phyloP scores from a whole-genome alignment of 2,888 invertebrate genomes.

The Gastracanthus pulcherrimus region DNA sequence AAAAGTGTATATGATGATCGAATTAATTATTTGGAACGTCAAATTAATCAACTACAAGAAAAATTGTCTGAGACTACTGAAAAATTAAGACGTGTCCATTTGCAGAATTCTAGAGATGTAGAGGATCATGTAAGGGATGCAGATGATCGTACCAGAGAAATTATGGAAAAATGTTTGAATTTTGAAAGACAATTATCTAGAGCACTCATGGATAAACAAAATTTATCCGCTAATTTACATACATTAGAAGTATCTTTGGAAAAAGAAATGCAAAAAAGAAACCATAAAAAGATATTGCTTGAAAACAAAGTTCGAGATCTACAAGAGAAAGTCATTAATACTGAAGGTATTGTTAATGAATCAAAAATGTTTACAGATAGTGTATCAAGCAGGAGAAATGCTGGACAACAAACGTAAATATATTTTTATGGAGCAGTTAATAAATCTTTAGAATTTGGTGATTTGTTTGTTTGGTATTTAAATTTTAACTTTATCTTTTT shows the following conservation, averaged over 20 bases:
- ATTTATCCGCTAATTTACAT: slow-evolving; percentile 80
- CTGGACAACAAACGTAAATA: slow-evolving; percentile 51
- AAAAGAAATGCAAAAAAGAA: slow-evolving; percentile 80
- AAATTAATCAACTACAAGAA: slow-evolving; percentile 66
- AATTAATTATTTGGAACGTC: slow-evolving; percentile 64
- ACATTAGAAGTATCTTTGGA: slow-evolving; percentile 80
- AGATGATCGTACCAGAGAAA: slow-evolving; percentile 68
- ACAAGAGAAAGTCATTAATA: slow-evolving; percentile 68
- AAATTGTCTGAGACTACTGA: slow-evolving; percentile 64
- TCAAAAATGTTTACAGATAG: slow-evolving; percentile 32
- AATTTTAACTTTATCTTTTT: not conserved
- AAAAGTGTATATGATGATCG: slow-evolving; percentile 63
- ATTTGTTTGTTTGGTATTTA: not conserved
- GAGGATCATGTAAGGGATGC: slow-evolving; percentile 68
- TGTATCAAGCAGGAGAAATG: slow-evolving; percentile 2
- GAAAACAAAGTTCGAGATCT: slow-evolving; percentile 76
- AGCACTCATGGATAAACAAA: slow-evolving; percentile 78
- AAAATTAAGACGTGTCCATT: slow-evolving; percentile 64
- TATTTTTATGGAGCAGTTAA: not conserved
- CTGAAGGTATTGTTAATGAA: slow-evolving; percentile 47
- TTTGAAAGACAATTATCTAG: slow-evolving; percentile 69
- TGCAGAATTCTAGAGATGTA: slow-evolving; percentile 61
- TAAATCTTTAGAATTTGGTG: not conserved
- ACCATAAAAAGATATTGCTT: slow-evolving; percentile 80
- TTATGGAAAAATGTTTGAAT: slow-evolving; percentile 67